Evolutionary conservation across 2,113 vertebrate species (phyloP).

Genomic region (Arothron firmamentum): DNA sequence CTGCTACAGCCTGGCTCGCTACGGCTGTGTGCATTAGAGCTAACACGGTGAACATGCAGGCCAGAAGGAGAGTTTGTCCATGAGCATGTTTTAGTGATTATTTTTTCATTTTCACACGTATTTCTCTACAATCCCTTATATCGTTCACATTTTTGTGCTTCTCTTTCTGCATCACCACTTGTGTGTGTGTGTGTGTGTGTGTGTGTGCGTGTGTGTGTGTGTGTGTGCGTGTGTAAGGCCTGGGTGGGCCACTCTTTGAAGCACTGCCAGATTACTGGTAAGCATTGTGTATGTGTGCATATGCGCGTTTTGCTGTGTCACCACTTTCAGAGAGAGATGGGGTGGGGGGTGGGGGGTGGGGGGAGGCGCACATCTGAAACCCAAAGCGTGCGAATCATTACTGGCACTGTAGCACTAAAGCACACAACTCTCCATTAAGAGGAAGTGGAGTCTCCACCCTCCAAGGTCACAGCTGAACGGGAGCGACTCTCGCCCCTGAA

Average conservation of each 20-base stretch:
- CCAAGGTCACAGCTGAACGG: constrained; percentile 54
- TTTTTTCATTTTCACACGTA: not conserved
- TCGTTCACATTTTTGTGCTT: not conserved
- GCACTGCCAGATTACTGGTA: constrained; percentile 64
- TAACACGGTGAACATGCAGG: not conserved
- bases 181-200: not conserved
- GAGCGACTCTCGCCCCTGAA: constrained; percentile 46
- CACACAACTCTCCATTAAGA: constrained; percentile 41
- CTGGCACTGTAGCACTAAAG: constrained; percentile 12
- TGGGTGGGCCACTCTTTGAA: constrained; percentile 66
- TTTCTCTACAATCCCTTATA: constrained; percentile 6
- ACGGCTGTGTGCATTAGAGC: constrained; percentile 15
- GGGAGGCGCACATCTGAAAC: constrained; percentile 24
- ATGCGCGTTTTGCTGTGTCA: constrained; percentile 60
- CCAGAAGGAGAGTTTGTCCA: not conserved
- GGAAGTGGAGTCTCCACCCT: constrained; percentile 61
- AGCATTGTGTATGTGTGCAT: constrained; percentile 57
- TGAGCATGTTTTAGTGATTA: too few relatives aligned
- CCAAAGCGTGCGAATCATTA: constrained; percentile 46
- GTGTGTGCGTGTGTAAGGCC: constrained; percentile 12
- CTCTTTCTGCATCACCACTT: not conserved
- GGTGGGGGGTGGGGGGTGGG: not conserved
- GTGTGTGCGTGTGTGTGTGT: not conserved
- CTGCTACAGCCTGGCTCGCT: constrained; percentile 21
- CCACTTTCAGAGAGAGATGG: constrained; percentile 33